Conservation (phyloP, 2,113 vertebrate species). For the Eolophus roseicapilla region DNA sequence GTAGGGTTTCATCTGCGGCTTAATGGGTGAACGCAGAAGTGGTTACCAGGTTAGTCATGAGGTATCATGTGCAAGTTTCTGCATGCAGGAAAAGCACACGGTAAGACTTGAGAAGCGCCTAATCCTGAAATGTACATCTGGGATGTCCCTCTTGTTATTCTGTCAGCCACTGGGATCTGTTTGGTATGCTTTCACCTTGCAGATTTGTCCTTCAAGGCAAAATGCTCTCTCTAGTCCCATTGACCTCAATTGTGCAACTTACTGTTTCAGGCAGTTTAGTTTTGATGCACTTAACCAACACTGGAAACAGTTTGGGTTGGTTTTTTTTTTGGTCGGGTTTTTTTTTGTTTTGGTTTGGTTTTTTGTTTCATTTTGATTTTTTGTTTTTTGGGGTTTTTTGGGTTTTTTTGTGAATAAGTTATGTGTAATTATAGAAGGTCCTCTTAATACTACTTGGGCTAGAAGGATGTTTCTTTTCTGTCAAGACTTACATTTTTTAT, state of each 20-base stretch:
- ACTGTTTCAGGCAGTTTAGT: background rate
- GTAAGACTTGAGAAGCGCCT: background rate
- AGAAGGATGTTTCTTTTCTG: background rate
- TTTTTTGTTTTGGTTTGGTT: background rate
- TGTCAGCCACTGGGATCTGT: background rate
- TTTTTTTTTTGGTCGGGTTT: background rate
- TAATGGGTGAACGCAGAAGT: background rate
- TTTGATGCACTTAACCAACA: background rate
- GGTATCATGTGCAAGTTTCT: background rate
- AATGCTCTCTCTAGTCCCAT: accelerated
- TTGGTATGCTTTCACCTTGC: background rate
- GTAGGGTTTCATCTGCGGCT: background rate
- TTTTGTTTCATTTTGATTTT: background rate
- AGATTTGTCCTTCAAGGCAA: background rate
- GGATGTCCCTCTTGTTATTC: background rate
- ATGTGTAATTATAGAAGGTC: background rate
- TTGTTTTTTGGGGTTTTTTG: no score
- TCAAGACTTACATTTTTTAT: background rate
- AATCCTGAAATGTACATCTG: background rate
- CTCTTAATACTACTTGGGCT: background rate
- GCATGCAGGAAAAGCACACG: background rate
- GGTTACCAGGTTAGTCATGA: background rate
- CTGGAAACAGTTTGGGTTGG: background rate
- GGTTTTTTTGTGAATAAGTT: background rate
- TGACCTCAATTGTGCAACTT: background rate